Evolutionary conservation across 2,113 vertebrate species (phyloP), one percentile per base, ranked within the genome.

Genomic region (Psilopogon haemacephalus): DNA sequence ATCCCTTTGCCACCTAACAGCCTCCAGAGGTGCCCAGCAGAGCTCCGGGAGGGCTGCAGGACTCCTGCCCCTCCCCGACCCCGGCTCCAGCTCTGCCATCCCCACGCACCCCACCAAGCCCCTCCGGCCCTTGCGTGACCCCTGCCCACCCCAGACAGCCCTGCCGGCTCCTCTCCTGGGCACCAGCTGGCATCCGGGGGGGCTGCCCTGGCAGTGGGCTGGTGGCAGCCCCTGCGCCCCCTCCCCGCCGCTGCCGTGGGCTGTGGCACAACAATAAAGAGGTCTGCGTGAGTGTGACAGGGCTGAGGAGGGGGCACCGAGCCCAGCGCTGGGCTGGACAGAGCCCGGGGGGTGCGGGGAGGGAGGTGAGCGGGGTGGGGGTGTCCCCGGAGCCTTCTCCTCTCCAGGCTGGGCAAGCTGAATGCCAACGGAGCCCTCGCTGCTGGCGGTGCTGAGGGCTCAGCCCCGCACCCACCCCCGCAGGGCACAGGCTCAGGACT

Each of bases 221-320:
- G 27, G 4, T 28, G 58, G 28, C 50, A 55, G 8, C 20, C 56
- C 23, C 32, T 42, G 62, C 69, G 24, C 55, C 44, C 46, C 15
- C 55, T 60, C 20, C 8, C 58, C 55, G 90, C 71, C 0, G 5
- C 92, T 87, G 80, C 92, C 79, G 81, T 94, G 64, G 65, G 80
- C 85, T 79, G 86, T 73, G 79, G 56, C 77, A 74, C 86, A 69
- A 89, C 77, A 97, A 97, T 97, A 96, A 96, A 97, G 56, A 63
- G 62, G 60, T 90, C 59, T 74, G 35, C 70, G 63, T 90, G 86
- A 87, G 81, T 50, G 60, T 2, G 0, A 67, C 52, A 87, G 60
- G 40, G 28, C 23, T 2, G 40, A 65, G 40, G 38, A 65, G 11
- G 54, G 62, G 69, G 33, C 65, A 54, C 19, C 0, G 1, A 76